phyloP scores from a whole-genome alignment of 2,113 vertebrate genomes.

The Pterocles orientalis region DNA sequence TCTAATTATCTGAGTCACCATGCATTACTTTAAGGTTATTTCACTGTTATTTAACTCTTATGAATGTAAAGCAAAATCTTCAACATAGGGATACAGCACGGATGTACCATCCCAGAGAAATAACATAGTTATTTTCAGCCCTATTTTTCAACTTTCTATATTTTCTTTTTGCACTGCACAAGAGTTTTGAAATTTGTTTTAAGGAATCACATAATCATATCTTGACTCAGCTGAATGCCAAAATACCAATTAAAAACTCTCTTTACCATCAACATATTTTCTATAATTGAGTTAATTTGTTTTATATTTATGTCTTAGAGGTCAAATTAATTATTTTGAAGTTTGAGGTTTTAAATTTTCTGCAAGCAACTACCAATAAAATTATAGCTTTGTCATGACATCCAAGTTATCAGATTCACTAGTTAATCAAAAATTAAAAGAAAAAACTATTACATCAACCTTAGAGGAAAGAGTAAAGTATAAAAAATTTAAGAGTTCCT shows the following conservation, averaged over 20 bases:
- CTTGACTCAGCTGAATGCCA: neutral
- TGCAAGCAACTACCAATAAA: neutral
- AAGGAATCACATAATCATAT: neutral
- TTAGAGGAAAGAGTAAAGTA: neutral
- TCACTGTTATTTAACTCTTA: neutral
- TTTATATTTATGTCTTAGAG: neutral
- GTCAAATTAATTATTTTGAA: neutral
- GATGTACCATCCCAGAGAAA: neutral
- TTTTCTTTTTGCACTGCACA: neutral
- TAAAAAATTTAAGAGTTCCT: neutral
- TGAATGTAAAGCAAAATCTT: neutral
- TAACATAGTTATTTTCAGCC: neutral
- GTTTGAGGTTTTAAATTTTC: neutral
- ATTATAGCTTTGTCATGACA: neutral
- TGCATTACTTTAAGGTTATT: neutral
- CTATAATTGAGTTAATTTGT: neutral
- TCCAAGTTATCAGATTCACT: neutral
- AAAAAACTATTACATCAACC: neutral
- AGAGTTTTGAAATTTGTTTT: neutral
- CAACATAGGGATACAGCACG: neutral
- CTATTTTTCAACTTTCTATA: neutral
- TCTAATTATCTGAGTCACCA: neutral
- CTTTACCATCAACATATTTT: neutral
- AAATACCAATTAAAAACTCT: neutral
- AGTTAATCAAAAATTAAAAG: neutral